A percentile compares a stretch with the other conserved stretches of the same genome.
Evolutionary conservation across 2,797 vertebrate species (phyloP).

Genomic region (Capromys pilorides): DNA sequence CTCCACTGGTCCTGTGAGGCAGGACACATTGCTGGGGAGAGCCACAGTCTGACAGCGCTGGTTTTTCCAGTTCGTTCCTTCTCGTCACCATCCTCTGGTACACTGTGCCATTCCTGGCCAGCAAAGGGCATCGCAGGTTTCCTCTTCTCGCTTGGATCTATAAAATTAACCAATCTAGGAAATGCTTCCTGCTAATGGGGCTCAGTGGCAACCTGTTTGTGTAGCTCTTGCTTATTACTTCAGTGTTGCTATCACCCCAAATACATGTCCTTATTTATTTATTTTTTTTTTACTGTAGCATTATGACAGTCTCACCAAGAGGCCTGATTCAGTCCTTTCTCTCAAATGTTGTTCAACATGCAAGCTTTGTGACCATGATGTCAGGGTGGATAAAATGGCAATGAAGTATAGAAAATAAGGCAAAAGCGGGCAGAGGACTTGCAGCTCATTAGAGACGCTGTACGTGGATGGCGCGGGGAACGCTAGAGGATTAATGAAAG

Average conservation of each 20-base stretch:
- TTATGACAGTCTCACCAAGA: not conserved
- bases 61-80: not conserved
- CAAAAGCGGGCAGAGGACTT: not conserved
- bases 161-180: slow-evolving; percentile 12
- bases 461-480: not conserved
- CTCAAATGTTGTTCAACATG: not conserved
- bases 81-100: not conserved
- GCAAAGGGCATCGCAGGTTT: not conserved
- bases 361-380: not conserved
- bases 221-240: not conserved
- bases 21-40: not conserved
- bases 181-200: not conserved
- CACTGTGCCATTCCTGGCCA: not conserved
- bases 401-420: not conserved
- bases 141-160: not conserved
- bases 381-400: not conserved
- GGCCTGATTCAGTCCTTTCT: not conserved
- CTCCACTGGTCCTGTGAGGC: not conserved
- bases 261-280: not conserved
- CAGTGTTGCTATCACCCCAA: slow-evolving; percentile 8
- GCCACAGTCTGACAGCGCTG: not conserved
- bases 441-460: not conserved
- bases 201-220: not conserved
- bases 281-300: not conserved
- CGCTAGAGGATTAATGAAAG: not conserved